Conservation (phyloP, 1,140 invertebrate species). For the Eurosta solidaginis region DNA sequence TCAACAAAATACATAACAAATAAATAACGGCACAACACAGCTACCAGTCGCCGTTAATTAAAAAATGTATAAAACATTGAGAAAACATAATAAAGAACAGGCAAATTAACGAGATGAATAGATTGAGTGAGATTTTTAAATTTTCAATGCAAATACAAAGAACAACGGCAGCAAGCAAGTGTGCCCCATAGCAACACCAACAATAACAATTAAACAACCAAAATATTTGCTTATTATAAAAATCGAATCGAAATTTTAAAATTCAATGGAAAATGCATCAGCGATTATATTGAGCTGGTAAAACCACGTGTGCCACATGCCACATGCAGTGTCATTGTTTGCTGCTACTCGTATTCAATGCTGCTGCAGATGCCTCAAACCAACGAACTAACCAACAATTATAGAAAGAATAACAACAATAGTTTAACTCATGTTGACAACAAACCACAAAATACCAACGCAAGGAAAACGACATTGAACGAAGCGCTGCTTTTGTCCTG, state of each 20-base stretch:
- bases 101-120: conserved; percentile 9
- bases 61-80: neutral
- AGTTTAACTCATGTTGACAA: neutral
- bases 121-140: conserved; percentile 19
- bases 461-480: neutral
- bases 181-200: neutral
- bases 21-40: neutral
- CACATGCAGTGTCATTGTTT: conserved; percentile 26
- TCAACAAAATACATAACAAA: neutral
- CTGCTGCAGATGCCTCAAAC: neutral
- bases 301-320: conserved; percentile 29
- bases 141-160: neutral
- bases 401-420: neutral
- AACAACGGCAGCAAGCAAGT: neutral
- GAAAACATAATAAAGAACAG: neutral
- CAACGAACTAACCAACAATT: neutral
- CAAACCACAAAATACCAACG: conserved; percentile 9
- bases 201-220: neutral
- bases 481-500: neutral
- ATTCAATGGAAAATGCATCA: neutral
- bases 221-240: neutral
- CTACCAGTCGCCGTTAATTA: neutral
- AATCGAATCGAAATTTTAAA: neutral
- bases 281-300: neutral
- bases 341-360: neutral